phyloP scores from a whole-genome alignment of 2,888 invertebrate genomes.

The Plemyria rubiginata region DNA sequence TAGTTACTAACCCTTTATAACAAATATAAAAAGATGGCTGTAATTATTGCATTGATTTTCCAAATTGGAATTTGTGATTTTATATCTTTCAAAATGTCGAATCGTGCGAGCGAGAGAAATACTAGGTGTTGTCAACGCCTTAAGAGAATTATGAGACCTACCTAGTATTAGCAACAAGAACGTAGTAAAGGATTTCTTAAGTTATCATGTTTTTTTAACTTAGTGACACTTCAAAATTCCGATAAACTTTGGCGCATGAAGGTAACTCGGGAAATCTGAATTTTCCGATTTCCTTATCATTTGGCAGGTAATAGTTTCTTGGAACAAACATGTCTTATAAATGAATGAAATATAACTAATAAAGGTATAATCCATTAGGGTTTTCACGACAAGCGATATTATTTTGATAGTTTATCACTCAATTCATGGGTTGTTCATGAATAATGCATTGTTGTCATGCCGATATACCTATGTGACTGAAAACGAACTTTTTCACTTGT shows the following conservation, averaged over 20 bases:
- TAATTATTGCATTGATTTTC: too few relatives aligned
- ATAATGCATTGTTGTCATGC: conserved; percentile 66
- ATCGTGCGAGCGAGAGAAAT: too few relatives aligned
- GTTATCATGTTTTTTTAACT: background rate
- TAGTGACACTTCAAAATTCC: background rate
- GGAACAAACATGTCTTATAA: conserved; percentile 2
- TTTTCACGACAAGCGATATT: conserved; percentile 33
- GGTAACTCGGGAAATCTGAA: background rate
- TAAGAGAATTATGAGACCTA: too few relatives aligned
- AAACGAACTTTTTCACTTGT: background rate
- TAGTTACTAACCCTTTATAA: too few relatives aligned
- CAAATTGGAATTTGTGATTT: too few relatives aligned
- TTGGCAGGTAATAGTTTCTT: background rate
- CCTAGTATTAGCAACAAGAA: too few relatives aligned
- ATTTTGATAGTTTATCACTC: conserved; percentile 46
- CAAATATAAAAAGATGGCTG: too few relatives aligned
- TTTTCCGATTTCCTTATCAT: background rate
- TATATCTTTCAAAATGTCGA: too few relatives aligned
- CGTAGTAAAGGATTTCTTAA: background rate
- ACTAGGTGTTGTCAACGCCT: too few relatives aligned
- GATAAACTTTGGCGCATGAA: background rate
- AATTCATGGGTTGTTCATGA: conserved; percentile 56
- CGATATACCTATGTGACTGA: conserved; percentile 38
- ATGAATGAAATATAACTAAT: background rate
- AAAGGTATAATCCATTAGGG: conserved; percentile 36